These are phyloP conservation scores for Tinamus major DNA, from an alignment of 2,797 vertebrate genomes.

Conservation along the genomic window DNA sequence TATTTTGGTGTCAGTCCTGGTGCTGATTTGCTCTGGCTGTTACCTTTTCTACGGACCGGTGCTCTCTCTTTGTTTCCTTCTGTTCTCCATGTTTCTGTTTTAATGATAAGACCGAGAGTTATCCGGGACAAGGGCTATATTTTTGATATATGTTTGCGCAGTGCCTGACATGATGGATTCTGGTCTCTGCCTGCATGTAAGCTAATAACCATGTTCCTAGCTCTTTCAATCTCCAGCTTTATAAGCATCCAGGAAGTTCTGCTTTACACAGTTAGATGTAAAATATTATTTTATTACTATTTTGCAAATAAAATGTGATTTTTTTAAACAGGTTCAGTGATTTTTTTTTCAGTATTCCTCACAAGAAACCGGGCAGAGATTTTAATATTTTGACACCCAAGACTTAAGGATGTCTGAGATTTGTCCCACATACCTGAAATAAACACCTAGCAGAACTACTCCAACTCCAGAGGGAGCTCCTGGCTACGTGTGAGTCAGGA, in stretches of 20 bases:
- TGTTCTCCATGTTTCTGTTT: not conserved
- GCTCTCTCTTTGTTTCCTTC: not conserved
- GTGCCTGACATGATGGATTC: not conserved
- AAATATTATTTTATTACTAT: constrained; percentile 21
- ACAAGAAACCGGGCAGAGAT: not conserved
- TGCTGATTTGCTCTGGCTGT: not conserved
- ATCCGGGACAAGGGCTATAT: not conserved
- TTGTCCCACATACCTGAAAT: not conserved
- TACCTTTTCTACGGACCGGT: not conserved
- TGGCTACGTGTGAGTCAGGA: not conserved
- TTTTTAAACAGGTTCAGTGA: not conserved
- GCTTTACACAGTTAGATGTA: constrained; percentile 2
- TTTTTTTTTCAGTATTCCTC: constrained; percentile 13
- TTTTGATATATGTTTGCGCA: constrained; percentile 18
- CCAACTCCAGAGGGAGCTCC: not conserved
- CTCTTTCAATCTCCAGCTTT: not conserved
- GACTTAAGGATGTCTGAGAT: not conserved
- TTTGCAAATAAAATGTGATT: not conserved
- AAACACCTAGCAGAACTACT: not conserved
- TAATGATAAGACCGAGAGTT: not conserved
- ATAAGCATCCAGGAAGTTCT: constrained; percentile 6
- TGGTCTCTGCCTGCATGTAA: not conserved
- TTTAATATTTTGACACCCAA: constrained; percentile 9
- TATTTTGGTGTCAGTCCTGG: not conserved
- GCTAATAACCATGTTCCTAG: constrained; percentile 16